phyloP scores from a whole-genome alignment of 2,888 invertebrate genomes.

The Abrostola triplasia region DNA sequence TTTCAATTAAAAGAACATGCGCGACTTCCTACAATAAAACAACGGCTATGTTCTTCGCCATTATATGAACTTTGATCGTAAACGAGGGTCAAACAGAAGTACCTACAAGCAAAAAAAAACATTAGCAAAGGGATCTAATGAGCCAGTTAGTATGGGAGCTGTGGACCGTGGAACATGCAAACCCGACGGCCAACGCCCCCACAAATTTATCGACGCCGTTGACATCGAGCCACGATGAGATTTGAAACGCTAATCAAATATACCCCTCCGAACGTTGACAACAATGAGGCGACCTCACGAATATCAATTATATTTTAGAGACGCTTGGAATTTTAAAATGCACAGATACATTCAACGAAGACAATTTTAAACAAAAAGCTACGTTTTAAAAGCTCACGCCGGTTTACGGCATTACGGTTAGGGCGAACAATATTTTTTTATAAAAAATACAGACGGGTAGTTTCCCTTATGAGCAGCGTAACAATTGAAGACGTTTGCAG shows the following conservation, averaged over 20 bases:
- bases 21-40: constrained; percentile 71
- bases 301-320: constrained; percentile 51
- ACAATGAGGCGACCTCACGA: constrained; percentile 48
- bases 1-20: constrained; percentile 69
- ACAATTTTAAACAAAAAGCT: constrained; percentile 1
- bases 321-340: constrained; percentile 48
- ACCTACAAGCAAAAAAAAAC: constrained; percentile 74
- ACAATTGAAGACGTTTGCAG: constrained; percentile 17
- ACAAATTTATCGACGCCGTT: constrained; percentile 68
- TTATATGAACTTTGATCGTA: constrained; percentile 66
- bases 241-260: constrained; percentile 70
- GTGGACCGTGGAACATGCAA: constrained; percentile 64
- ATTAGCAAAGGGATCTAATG: constrained; percentile 75
- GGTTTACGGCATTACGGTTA: constrained; percentile 18
- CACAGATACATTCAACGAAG: constrained; percentile 7
- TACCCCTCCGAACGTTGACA: constrained; percentile 49
- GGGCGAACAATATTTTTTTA: constrained; percentile 18
- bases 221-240: constrained; percentile 67
- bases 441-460: constrained; percentile 7
- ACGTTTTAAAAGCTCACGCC: constrained; percentile 7
- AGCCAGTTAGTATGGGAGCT: constrained; percentile 72
- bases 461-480: constrained; percentile 42
- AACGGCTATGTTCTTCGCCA: constrained; percentile 67
- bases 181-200: constrained; percentile 74
- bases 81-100: constrained; percentile 73